phyloP scores from a whole-genome alignment of 1,140 invertebrate genomes.

The Caligus rogercresseyi region DNA sequence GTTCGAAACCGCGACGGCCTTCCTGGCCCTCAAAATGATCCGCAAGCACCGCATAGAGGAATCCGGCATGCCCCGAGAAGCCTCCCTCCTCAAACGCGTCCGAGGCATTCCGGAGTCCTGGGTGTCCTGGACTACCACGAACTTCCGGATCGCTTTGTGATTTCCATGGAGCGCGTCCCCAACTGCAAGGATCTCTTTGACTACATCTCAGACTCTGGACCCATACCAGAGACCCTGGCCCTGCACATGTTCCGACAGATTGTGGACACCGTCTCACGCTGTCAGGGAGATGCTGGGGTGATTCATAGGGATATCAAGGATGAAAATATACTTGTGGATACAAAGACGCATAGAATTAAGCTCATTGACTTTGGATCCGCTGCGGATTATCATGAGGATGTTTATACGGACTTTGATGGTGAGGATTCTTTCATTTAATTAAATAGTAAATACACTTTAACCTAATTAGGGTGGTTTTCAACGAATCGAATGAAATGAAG shows the following conservation, averaged over 20 bases:
- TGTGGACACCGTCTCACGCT: conserved; percentile 30
- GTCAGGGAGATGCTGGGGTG: conserved; percentile 28
- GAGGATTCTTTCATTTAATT: too few species aligned
- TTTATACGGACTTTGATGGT: conserved; percentile 51
- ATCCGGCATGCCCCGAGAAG: conserved; percentile 40
- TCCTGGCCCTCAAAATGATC: conserved; percentile 33
- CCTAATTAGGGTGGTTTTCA: too few species aligned
- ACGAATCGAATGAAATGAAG: too few species aligned
- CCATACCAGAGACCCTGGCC: conserved; percentile 32
- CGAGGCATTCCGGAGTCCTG: conserved; percentile 36
- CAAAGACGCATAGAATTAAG: conserved; percentile 35
- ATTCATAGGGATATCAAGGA: conserved; percentile 42
- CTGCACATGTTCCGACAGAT: conserved; percentile 33
- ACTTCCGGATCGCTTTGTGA: conserved; percentile 30
- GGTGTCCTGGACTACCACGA: conserved; percentile 33
- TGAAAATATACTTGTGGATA: conserved; percentile 39
- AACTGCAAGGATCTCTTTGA: conserved; percentile 38
- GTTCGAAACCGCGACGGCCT: conserved; percentile 32
- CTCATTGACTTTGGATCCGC: conserved; percentile 51
- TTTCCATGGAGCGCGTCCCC: conserved; percentile 38
- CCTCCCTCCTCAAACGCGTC: conserved; percentile 39
- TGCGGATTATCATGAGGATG: conserved; percentile 38
- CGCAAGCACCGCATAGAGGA: conserved; percentile 32
- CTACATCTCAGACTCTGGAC: conserved; percentile 36
- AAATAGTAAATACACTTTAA: too few species aligned